Conservation (phyloP, 2,888 invertebrate species). For the Lathronympha strigana region DNA sequence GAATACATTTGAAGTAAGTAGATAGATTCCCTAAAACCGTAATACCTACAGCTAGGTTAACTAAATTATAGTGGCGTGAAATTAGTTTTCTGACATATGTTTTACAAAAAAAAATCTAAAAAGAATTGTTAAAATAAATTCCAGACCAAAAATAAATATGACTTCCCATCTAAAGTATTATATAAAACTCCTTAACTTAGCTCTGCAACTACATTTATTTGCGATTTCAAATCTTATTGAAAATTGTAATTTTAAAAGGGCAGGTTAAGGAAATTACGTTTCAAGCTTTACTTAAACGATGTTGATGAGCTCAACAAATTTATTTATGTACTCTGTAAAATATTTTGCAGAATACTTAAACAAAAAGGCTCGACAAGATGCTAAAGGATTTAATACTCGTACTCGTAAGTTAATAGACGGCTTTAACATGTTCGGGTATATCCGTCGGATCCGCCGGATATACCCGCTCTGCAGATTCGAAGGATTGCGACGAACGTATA, state of each 20-base stretch:
- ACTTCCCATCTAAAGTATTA: not conserved
- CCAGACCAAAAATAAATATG: not conserved
- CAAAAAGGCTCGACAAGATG: not conserved
- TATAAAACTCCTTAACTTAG: not conserved
- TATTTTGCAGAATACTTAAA: not conserved
- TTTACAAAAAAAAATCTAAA: too few relatives aligned
- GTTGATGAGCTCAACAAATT: not conserved
- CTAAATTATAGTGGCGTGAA: too few relatives aligned
- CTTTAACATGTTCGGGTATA: too few relatives aligned
- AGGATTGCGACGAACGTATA: too few relatives aligned
- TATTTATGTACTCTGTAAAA: not conserved
- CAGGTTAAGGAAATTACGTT: not conserved
- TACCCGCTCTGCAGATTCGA: too few relatives aligned
- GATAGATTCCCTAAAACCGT: too few relatives aligned
- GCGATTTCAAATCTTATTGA: not conserved
- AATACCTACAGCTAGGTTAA: too few relatives aligned
- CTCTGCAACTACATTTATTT: not conserved
- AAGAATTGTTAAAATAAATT: not conserved
- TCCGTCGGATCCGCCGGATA: too few relatives aligned
- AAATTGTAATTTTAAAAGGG: not conserved
- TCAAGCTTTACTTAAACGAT: not conserved
- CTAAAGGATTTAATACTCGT: not conserved
- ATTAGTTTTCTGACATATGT: too few relatives aligned
- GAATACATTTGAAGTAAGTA: too few relatives aligned
- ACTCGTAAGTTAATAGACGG: not conserved